These are phyloP conservation scores for Enoplosus armatus DNA, from an alignment of 2,797 vertebrate species.

Conservation along the genomic window DNA sequence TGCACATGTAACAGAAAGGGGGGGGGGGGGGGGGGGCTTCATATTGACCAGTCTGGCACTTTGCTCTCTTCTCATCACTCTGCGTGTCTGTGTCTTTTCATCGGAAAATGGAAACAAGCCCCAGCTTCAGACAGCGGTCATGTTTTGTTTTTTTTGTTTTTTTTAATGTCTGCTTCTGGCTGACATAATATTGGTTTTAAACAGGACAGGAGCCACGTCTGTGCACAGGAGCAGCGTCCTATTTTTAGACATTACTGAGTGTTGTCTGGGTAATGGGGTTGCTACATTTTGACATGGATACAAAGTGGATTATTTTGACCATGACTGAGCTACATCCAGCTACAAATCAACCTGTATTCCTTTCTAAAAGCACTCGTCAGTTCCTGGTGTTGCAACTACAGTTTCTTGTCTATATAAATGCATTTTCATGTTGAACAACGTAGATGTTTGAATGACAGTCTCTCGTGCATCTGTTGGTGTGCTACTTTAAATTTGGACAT, in stretches of 20 bases:
- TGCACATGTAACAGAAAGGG: conserved; percentile 28
- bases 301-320: conserved; percentile 35
- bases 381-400: neutral
- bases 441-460: neutral
- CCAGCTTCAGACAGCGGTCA: conserved; percentile 8
- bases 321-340: neutral
- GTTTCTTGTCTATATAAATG: neutral
- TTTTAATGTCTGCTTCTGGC: conserved; percentile 10
- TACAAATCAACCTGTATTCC: neutral
- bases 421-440: neutral
- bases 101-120: neutral
- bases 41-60: neutral
- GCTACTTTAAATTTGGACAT: neutral
- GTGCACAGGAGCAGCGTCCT: conserved; percentile 22
- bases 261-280: conserved; percentile 28
- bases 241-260: conserved; percentile 53
- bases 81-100: neutral
- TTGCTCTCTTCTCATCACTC: neutral
- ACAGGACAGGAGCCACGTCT: conserved; percentile 26
- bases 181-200: conserved; percentile 26
- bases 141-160: neutral
- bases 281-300: conserved; percentile 14
- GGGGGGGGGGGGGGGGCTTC: too few relatives aligned
- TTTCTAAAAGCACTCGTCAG: neutral
- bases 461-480: neutral